phyloP scores from a whole-genome alignment of 2,113 vertebrate species.

The Macquaria ambigua region DNA sequence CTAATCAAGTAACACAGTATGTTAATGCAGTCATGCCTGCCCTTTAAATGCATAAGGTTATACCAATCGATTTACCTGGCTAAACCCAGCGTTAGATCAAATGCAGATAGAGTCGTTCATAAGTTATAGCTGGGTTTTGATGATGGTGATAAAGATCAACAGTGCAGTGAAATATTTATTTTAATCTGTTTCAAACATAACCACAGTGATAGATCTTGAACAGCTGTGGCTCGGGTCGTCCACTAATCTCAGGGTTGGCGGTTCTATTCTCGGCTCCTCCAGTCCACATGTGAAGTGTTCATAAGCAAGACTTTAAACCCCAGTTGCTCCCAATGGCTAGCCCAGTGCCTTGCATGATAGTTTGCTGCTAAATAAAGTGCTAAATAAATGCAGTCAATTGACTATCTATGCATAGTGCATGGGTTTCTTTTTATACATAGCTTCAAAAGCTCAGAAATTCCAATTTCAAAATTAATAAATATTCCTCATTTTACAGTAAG shows the following conservation, averaged over 20 bases:
- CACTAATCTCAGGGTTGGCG: background rate
- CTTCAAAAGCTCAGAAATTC: background rate
- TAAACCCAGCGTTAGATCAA: slow-evolving; percentile 47
- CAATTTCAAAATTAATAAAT: background rate
- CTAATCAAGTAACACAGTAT: slow-evolving; percentile 77
- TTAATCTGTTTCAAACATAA: background rate
- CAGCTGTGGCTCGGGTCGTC: background rate
- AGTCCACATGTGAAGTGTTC: background rate
- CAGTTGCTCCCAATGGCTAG: background rate
- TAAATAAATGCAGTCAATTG: background rate
- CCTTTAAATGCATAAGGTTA: slow-evolving; percentile 71
- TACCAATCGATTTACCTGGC: slow-evolving; percentile 53
- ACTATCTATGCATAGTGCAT: background rate
- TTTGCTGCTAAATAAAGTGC: background rate
- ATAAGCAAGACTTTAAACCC: background rate
- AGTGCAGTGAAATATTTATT: slow-evolving; percentile 22
- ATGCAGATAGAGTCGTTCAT: slow-evolving; percentile 17
- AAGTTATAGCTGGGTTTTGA: slow-evolving; percentile 13
- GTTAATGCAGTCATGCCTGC: slow-evolving; percentile 64
- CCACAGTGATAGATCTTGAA: background rate
- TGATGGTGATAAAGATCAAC: background rate
- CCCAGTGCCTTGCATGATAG: background rate
- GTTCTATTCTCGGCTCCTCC: background rate
- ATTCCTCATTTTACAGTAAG: background rate
- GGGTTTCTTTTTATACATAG: background rate